Evolutionary conservation across 2,797 vertebrate species (phyloP).

Genomic region (Sebastes glaucus): DNA sequence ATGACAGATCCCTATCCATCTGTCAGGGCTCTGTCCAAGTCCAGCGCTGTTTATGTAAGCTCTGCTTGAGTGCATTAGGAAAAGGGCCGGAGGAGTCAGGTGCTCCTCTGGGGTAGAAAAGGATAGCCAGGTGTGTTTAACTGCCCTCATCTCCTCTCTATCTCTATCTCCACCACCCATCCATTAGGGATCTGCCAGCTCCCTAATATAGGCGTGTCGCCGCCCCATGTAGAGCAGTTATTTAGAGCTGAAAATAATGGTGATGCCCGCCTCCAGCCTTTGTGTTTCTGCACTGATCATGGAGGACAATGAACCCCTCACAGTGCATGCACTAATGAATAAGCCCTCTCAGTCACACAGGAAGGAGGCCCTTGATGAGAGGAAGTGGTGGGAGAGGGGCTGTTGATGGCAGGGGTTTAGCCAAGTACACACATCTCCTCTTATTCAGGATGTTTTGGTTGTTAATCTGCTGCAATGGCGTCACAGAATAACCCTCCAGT

Average conservation of each 20-base stretch:
- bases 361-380: constrained; percentile 77
- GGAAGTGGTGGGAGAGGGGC: constrained; percentile 72
- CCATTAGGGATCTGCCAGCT: constrained; percentile 67
- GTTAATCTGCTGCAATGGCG: constrained; percentile 41
- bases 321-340: constrained; percentile 77
- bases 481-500: constrained; percentile 20
- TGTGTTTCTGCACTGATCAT: constrained; percentile 71
- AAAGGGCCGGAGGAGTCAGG: constrained; percentile 36
- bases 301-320: constrained; percentile 79
- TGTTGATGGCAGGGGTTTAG: constrained; percentile 54
- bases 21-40: constrained; percentile 44
- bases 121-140: constrained; percentile 80
- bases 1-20: constrained; percentile 44
- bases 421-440: constrained; percentile 59
- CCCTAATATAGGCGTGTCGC: constrained; percentile 70
- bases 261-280: constrained; percentile 71
- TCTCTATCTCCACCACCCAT: constrained; percentile 46
- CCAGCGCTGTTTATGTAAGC: constrained; percentile 48
- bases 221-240: constrained; percentile 65
- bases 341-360: constrained; percentile 78
- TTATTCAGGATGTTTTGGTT: constrained; percentile 61
- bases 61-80: constrained; percentile 17
- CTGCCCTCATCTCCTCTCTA: constrained; percentile 58
- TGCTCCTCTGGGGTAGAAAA: constrained; percentile 59
- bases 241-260: constrained; percentile 82